These are phyloP conservation scores for Phytoseiulus persimilis DNA, from an alignment of 2,888 invertebrate species.

Conservation along the genomic window DNA sequence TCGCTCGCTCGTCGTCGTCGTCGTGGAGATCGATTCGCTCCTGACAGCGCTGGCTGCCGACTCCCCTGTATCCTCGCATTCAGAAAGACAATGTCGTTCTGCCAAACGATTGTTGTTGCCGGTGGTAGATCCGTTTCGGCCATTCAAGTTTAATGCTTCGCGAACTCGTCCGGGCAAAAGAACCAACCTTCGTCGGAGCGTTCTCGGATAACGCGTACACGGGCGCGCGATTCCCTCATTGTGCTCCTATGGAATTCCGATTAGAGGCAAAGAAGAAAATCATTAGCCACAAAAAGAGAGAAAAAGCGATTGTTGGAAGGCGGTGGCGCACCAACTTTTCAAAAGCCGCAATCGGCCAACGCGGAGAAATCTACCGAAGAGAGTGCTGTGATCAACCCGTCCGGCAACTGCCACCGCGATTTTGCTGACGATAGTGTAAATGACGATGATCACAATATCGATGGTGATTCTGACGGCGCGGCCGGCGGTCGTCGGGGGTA, in stretches of 20 bases:
- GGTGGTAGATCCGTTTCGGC: neutral
- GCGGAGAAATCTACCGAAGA: neutral
- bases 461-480: no score
- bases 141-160: constrained; percentile 33
- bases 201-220: neutral
- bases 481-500: no score
- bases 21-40: neutral
- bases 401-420: neutral
- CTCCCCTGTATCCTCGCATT: neutral
- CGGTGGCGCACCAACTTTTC: neutral
- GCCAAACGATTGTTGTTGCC: neutral
- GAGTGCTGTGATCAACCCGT: neutral
- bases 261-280: neutral
- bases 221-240: neutral
- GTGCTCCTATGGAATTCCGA: neutral
- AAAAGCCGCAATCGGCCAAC: neutral
- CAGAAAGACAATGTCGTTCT: neutral
- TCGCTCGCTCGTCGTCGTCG: neutral
- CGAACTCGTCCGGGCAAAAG: neutral
- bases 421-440: neutral
- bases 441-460: neutral
- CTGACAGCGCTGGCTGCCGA: neutral
- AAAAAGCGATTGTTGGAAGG: neutral
- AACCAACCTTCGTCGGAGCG: neutral
- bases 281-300: neutral